Evolutionary conservation across 64 coral and sea anemone species (phyloP).

Genomic region (Acropora tenuis): DNA sequence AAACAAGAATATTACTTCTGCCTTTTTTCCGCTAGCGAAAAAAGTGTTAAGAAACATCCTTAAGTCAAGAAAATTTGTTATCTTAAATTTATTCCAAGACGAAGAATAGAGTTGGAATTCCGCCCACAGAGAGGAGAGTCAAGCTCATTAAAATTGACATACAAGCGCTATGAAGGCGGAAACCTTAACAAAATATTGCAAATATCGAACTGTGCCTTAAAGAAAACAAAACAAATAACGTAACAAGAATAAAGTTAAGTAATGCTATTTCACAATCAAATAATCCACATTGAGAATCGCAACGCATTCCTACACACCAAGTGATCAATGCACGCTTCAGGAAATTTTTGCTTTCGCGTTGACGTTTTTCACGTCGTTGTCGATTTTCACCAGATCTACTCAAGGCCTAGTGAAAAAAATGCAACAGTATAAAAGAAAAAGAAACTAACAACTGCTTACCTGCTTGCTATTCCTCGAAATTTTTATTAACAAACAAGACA

Average conservation of each 20-base stretch:
- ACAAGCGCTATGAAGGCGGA: background rate
- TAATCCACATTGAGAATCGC: background rate
- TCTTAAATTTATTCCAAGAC: too few species aligned
- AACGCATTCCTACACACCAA: background rate
- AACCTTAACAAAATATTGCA: background rate
- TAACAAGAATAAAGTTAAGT: background rate
- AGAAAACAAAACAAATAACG: background rate
- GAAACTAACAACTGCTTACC: background rate
- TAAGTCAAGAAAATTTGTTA: background rate
- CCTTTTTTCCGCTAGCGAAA: background rate
- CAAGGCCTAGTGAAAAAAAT: background rate
- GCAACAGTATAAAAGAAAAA: background rate
- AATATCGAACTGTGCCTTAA: background rate
- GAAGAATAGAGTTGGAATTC: background rate
- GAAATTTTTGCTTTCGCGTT: slow-evolving; percentile 22
- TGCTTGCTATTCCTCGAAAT: background rate
- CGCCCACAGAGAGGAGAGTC: background rate
- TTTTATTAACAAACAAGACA: background rate
- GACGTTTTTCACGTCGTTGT: background rate
- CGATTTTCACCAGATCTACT: background rate
- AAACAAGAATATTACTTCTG: too few species aligned
- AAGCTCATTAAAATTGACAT: background rate
- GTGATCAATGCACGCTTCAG: background rate
- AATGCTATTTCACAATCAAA: background rate
- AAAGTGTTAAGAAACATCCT: background rate